Evolutionary conservation across 2,888 invertebrate genomes (phyloP).

Genomic region (Adelognathus sp.): DNA sequence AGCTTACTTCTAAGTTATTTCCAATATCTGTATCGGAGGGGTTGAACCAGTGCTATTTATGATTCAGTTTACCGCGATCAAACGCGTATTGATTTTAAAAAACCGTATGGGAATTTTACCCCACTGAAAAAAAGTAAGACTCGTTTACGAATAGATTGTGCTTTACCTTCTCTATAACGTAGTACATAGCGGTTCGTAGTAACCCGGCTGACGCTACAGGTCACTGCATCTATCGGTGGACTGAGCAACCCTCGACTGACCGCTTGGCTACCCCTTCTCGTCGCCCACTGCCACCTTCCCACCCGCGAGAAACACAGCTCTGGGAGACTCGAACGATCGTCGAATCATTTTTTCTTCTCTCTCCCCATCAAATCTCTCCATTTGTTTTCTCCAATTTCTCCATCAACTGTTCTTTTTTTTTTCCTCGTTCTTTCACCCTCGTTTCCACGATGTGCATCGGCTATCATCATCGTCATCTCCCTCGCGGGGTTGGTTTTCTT

Average conservation of each 20-base stretch:
- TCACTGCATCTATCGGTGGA: constrained; percentile 70
- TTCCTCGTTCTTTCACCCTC: constrained; percentile 39
- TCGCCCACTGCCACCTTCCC: constrained; percentile 48
- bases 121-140: too few relatives aligned
- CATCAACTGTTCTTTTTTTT: constrained; percentile 60
- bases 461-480: constrained; percentile 57
- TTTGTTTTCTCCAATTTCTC: constrained; percentile 60
- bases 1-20: too few relatives aligned
- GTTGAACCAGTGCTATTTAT: too few relatives aligned
- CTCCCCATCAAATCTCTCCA: constrained; percentile 9
- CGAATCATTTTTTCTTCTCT: constrained; percentile 22
- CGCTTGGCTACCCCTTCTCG: constrained; percentile 63
- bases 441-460: constrained; percentile 6
- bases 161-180: not conserved
- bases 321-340: constrained; percentile 18
- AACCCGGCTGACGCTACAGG: constrained; percentile 55
- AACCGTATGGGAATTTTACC: too few relatives aligned
- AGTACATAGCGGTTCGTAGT: not conserved
- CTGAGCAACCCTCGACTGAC: constrained; percentile 66
- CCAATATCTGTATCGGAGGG: too few relatives aligned
- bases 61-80: too few relatives aligned
- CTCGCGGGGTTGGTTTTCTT: constrained; percentile 43
- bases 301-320: not conserved
- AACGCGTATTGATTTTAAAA: too few relatives aligned
- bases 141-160: too few relatives aligned